These are phyloP conservation scores for Serilophus lunatus DNA, from an alignment of 2,113 vertebrate species.

Conservation along the genomic window DNA sequence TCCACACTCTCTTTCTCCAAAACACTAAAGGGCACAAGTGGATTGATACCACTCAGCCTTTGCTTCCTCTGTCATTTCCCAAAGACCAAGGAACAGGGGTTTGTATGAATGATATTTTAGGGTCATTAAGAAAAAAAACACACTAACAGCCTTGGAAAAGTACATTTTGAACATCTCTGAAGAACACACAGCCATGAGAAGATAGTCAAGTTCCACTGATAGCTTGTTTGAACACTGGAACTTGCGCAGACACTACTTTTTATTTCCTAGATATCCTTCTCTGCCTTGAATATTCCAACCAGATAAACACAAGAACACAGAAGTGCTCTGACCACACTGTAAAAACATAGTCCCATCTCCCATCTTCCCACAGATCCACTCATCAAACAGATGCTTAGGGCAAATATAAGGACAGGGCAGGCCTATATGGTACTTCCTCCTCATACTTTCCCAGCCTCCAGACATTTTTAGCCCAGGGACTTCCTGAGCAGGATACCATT, in stretches of 20 bases:
- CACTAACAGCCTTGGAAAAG: not conserved
- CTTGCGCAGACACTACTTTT: not conserved
- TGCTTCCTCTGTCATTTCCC: not conserved
- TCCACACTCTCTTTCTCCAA: not conserved
- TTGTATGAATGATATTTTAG: not conserved
- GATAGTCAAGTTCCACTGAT: not conserved
- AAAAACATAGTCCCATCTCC: not conserved
- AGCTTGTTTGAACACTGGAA: not conserved
- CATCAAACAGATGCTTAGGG: not conserved
- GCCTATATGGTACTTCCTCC: not conserved
- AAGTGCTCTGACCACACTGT: not conserved
- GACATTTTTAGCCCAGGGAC: slow-evolving; percentile 49
- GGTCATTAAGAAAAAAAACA: not conserved
- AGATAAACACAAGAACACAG: not conserved
- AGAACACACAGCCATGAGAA: not conserved
- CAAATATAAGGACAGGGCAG: not conserved
- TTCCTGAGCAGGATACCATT: slow-evolving; percentile 52
- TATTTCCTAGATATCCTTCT: not conserved
- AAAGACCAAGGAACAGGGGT: not conserved
- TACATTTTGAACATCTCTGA: not conserved
- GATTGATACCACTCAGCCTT: not conserved
- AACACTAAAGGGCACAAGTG: not conserved
- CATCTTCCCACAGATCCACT: not conserved
- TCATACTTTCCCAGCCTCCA: slow-evolving; percentile 51
- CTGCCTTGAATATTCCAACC: not conserved